phyloP scores from a whole-genome alignment of 2,888 invertebrate genomes.

The Drosophila nr. fundita region DNA sequence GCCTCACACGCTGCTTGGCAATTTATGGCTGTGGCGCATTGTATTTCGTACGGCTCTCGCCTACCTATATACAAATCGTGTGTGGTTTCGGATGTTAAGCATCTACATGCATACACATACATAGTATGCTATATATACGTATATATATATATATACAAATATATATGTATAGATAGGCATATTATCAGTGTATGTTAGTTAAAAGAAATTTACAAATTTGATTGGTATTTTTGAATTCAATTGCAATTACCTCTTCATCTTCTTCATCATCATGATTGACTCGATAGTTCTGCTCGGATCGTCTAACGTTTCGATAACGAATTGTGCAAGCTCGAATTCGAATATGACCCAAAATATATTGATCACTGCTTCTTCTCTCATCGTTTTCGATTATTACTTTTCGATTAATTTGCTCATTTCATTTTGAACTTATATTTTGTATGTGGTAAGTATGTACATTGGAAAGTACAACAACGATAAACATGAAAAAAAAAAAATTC shows the following conservation, averaged over 20 bases:
- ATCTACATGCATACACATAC: slow-evolving; percentile 18
- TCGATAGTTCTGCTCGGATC: slow-evolving; percentile 15
- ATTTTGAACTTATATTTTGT: slow-evolving; percentile 3
- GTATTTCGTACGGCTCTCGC: slow-evolving; percentile 26
- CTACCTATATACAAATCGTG: slow-evolving; percentile 26
- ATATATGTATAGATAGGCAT: slow-evolving; percentile 8
- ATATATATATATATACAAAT: not conserved
- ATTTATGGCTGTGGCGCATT: slow-evolving; percentile 7
- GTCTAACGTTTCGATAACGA: slow-evolving; percentile 29
- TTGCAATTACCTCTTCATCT: slow-evolving; percentile 50
- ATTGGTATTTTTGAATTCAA: slow-evolving; percentile 29
- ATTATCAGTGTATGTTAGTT: slow-evolving; percentile 19
- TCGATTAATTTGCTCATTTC: slow-evolving; percentile 13
- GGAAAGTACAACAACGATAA: slow-evolving; percentile 48
- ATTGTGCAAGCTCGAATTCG: slow-evolving; percentile 13
- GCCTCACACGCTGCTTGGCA: slow-evolving; percentile 19
- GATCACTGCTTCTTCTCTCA: slow-evolving; percentile 25
- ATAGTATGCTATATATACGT: slow-evolving; percentile 1
- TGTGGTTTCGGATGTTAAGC: slow-evolving; percentile 13
- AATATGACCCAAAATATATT: slow-evolving; percentile 17
- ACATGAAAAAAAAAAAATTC: slow-evolving; percentile 33
- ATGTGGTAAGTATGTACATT: slow-evolving; percentile 38
- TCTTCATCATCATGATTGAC: slow-evolving; percentile 14
- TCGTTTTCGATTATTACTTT: not conserved
- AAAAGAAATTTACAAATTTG: slow-evolving; percentile 26